These are phyloP conservation scores for Pissodes strobi DNA, from an alignment of 1,140 invertebrate species.

Conservation along the genomic window DNA sequence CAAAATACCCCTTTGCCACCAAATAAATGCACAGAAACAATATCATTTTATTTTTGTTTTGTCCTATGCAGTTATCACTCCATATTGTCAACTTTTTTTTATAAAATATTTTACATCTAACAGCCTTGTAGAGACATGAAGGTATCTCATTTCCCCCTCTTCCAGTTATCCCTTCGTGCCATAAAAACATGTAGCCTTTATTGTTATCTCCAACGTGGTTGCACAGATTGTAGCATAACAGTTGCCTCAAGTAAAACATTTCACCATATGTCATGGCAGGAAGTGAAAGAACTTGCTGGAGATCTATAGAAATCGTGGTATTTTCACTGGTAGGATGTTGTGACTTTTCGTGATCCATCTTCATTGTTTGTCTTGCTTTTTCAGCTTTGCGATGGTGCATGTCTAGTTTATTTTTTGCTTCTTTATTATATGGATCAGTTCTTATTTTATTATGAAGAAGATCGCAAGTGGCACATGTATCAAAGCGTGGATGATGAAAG, in stretches of 20 bases:
- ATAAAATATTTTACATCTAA: background rate
- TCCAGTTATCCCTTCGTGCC: slow-evolving; percentile 9
- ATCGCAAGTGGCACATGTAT: slow-evolving; percentile 11
- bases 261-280: slow-evolving; percentile 8
- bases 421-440: background rate
- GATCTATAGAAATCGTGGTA: slow-evolving; percentile 3
- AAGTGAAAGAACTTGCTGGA: slow-evolving; percentile 13
- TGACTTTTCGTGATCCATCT: background rate
- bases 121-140: background rate
- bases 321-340: background rate
- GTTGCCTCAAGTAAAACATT: slow-evolving; percentile 20
- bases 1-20: background rate
- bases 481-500: slow-evolving; percentile 7
- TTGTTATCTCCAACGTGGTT: slow-evolving; percentile 11
- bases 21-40: slow-evolving; percentile 5
- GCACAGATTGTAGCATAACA: slow-evolving; percentile 16
- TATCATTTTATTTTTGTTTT: slow-evolving; percentile 20
- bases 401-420: slow-evolving; percentile 8
- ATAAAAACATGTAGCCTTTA: slow-evolving; percentile 6
- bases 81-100: slow-evolving; percentile 3
- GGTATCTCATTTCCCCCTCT: slow-evolving; percentile 21
- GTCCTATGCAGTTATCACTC: slow-evolving; percentile 11
- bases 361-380: slow-evolving; percentile 3
- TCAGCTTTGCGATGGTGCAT: slow-evolving; percentile 14
- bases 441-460: background rate